Evolutionary conservation across 2,113 vertebrate genomes (phyloP).

Genomic region (Mystacornis crossleyi): DNA sequence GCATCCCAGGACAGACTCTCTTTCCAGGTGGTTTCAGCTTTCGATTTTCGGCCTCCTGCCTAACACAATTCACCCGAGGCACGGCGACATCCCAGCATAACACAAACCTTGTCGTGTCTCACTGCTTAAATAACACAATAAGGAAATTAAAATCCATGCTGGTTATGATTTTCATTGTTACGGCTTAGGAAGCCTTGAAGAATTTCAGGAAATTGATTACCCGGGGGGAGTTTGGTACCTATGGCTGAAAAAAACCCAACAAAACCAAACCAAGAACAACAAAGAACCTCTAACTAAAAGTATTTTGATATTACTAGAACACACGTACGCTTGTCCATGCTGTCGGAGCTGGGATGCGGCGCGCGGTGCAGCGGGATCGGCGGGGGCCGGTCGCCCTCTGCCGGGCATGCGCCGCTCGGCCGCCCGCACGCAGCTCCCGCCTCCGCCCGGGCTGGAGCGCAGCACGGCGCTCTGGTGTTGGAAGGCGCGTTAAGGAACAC

Average conservation of each 20-base stretch:
- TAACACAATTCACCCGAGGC: constrained; percentile 26
- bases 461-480: too few species aligned
- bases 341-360: too few species aligned
- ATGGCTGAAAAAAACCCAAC: not conserved
- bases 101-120: constrained; percentile 38
- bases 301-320: too few species aligned
- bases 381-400: too few species aligned
- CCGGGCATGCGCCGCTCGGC: too few species aligned
- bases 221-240: not conserved
- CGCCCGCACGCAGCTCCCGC: too few species aligned
- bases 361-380: too few species aligned
- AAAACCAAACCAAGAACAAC: not conserved
- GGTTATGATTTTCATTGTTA: constrained; percentile 26
- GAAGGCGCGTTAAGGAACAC: too few species aligned
- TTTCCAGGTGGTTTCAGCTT: not conserved
- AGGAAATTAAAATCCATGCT: constrained; percentile 46
- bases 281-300: too few species aligned
- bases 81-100: not conserved
- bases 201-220: constrained; percentile 58
- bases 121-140: constrained; percentile 64
- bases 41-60: not conserved
- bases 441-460: too few species aligned
- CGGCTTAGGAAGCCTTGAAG: not conserved
- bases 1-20: not conserved
- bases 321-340: too few species aligned